Percentiles rank a stretch among this genome's conserved stretches.
phyloP scores from a whole-genome alignment of 2,113 vertebrate genomes.

The Lophura nycthemera region DNA sequence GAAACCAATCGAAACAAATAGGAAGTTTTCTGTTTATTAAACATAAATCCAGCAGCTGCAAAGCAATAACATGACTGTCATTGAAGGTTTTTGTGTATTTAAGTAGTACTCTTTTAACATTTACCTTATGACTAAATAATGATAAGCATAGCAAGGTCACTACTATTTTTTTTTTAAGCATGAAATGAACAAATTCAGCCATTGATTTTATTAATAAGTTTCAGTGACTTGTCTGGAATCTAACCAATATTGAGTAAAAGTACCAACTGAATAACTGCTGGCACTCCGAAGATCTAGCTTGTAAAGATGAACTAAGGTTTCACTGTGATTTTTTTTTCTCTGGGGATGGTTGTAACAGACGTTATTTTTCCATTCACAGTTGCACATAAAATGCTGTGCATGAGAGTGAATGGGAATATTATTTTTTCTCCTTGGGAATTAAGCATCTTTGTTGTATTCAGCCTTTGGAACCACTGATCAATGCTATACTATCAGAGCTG shows the following conservation, averaged over 20 bases:
- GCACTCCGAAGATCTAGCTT: too few relatives aligned
- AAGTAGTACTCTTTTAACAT: neutral
- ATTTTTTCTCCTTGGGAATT: neutral
- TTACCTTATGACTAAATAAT: neutral
- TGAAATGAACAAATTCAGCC: neutral
- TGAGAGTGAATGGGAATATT: neutral
- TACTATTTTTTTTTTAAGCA: too few relatives aligned
- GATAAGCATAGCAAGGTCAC: neutral
- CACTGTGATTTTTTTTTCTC: neutral
- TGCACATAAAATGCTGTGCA: fast-evolving
- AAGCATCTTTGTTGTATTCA: too few relatives aligned
- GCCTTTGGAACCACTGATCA: neutral
- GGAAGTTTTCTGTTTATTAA: neutral
- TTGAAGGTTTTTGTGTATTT: neutral
- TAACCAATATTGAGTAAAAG: neutral
- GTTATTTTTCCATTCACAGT: too few relatives aligned
- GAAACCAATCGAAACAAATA: neutral
- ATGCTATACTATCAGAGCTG: neutral
- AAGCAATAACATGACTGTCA: neutral
- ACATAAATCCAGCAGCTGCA: neutral
- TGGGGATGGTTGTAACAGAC: neutral
- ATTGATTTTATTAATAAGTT: neutral
- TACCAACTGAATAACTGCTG: neutral
- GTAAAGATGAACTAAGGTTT: neutral
- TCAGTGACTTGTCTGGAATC: neutral